Conservation (phyloP, 2,113 vertebrate species). For the Myrmecophaga tridactyla region DNA sequence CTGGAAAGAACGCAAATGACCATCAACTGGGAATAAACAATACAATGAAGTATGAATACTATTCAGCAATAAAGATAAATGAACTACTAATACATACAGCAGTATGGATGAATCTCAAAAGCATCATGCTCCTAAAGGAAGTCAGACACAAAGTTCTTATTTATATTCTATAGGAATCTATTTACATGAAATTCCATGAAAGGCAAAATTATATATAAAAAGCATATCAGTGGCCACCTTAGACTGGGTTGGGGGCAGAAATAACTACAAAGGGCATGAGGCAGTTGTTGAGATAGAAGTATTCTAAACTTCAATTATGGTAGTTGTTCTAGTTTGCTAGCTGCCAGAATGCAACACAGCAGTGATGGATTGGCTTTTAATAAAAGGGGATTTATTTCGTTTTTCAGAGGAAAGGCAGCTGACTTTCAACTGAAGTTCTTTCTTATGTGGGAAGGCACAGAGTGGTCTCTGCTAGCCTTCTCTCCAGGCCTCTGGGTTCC, state of each 20-base stretch:
- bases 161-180: fast-evolving
- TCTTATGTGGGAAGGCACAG: too few relatives aligned
- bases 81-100: fast-evolving
- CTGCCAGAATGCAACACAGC: too few relatives aligned
- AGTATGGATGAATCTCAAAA: fast-evolving
- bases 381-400: too few relatives aligned
- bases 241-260: background rate
- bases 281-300: too few relatives aligned
- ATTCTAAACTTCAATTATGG: background rate
- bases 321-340: too few relatives aligned
- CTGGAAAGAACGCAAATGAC: background rate
- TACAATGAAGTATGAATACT: background rate
- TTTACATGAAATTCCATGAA: fast-evolving
- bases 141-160: fast-evolving
- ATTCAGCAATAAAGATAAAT: background rate
- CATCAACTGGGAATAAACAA: background rate
- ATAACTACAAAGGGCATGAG: background rate
- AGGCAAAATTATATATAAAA: background rate
- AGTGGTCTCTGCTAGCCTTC: too few relatives aligned
- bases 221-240: background rate
- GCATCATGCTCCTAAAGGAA: background rate
- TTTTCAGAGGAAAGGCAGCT: too few relatives aligned
- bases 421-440: too few relatives aligned
- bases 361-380: too few relatives aligned
- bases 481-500: too few relatives aligned